These are phyloP conservation scores for Ptychodera flava DNA, from an alignment of 35 echinoderm and acorn worm species.

Conservation along the genomic window DNA sequence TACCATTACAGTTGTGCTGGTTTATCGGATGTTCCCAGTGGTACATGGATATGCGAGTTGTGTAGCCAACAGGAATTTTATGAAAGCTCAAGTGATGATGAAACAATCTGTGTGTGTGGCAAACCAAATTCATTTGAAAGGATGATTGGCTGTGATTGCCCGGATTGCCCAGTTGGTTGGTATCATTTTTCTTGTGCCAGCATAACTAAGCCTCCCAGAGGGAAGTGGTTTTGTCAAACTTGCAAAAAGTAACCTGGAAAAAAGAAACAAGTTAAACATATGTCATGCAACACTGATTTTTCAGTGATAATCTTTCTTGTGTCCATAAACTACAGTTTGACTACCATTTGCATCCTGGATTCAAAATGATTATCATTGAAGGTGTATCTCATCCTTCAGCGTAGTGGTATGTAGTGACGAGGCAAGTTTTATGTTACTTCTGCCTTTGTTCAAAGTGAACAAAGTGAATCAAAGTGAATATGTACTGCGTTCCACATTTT, in stretches of 20 bases:
- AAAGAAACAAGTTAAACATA: too few relatives aligned
- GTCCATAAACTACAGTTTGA: too few relatives aligned
- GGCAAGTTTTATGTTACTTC: too few relatives aligned
- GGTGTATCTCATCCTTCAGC: too few relatives aligned
- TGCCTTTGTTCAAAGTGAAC: too few relatives aligned
- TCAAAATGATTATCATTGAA: too few relatives aligned
- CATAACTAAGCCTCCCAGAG: slow-evolving; percentile 14
- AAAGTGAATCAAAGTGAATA: too few relatives aligned
- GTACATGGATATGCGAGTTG: neutral
- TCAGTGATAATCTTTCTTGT: too few relatives aligned
- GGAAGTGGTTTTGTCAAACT: slow-evolving; percentile 25
- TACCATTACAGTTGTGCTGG: neutral
- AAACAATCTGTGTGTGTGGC: slow-evolving; percentile 17
- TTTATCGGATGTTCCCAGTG: neutral
- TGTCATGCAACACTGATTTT: too few relatives aligned
- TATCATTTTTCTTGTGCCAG: slow-evolving; percentile 28
- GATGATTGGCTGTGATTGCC: slow-evolving; percentile 29
- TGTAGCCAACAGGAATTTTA: neutral
- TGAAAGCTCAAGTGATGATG: slow-evolving; percentile 6
- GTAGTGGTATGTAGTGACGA: too few relatives aligned
- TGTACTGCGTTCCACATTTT: too few relatives aligned
- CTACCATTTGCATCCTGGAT: too few relatives aligned
- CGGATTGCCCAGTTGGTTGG: slow-evolving; percentile 21
- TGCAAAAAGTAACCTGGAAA: slow-evolving; percentile 17
- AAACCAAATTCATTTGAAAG: slow-evolving; percentile 31